These are phyloP conservation scores for Carollia perspicillata DNA, from an alignment of 2,113 vertebrate species.

Conservation along the genomic window DNA sequence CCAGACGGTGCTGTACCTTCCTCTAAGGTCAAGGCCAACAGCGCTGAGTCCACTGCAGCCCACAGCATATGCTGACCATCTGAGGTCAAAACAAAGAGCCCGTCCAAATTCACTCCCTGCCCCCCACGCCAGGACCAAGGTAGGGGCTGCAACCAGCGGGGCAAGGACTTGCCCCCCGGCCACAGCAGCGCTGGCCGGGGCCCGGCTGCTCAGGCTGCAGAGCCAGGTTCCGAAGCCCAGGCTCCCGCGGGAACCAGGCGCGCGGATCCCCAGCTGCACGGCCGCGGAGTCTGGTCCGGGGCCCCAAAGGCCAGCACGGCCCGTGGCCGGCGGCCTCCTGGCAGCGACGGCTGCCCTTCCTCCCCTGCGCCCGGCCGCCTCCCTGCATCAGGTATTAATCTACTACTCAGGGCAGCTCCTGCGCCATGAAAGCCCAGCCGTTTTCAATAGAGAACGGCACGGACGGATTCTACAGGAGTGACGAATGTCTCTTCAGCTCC, in stretches of 20 bases:
- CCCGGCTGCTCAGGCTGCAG: not conserved
- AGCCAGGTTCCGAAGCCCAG: not conserved
- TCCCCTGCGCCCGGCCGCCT: not conserved
- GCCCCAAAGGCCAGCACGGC: not conserved
- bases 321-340: not conserved
- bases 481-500: conserved; percentile 63
- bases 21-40: not conserved
- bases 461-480: conserved; percentile 47
- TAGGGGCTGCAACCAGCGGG: not conserved
- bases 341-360: not conserved
- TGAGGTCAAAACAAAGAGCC: not conserved
- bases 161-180: not conserved
- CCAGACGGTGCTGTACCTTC: not conserved
- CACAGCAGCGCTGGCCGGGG: not conserved
- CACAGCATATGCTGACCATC: not conserved
- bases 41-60: not conserved
- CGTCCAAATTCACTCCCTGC: not conserved
- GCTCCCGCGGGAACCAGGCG: not conserved
- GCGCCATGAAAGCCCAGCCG: conserved; percentile 47
- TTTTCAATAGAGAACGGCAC: conserved; percentile 43
- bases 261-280: fast-evolving
- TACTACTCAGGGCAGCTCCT: not conserved
- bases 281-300: not conserved
- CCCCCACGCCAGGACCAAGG: not conserved
- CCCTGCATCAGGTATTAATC: conserved; percentile 33